Base-by-base conservation (phyloP, 2,113 vertebrate genomes). In the Myxocyprinus asiaticus region DNA sequence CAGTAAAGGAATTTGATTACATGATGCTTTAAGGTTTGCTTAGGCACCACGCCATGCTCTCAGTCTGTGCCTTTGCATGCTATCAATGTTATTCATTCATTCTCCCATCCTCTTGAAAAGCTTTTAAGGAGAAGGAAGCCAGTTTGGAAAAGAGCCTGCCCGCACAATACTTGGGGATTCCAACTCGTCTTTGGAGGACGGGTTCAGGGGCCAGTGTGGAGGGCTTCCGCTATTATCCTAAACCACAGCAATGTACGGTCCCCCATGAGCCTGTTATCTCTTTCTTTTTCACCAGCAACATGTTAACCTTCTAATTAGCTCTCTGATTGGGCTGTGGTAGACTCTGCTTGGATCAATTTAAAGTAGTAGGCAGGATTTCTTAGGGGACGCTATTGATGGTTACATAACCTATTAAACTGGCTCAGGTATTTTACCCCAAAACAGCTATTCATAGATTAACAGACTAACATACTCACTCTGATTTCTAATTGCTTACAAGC, bases 331-430 rank as follows among this genome's bases (percentile, higher is more conserved):
- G 22, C 22, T 33, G 22, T 47, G 22, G 22, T 33, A 33, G 22
- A 33, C 22, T 33, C 22, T 33, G 4, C 71, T 48, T 62, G 44
- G 56, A 62, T 59, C 22, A 85, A 85, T 88, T 67, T 77, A 85
- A 61, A 85, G 83, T 78, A 85, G 78, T 44, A 47, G 74, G 83
- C 77, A 33, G 71, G 81, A 77, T 64, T 62, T 48, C 4, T 68
- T 76, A 58, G 71, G 79, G 79, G 85, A 33, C 22, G 22, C 22
- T 84, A 76, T 80, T 83, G 17, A 69, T 71, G 73, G 74, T 79
- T 75, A 76, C 62, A 58, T 71, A 66, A 67, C 73, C 58, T 82
- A 84, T 89, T 88, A 88, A 81, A 87, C 77, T 61, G 63, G 22
- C 22, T 33, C 22, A 33, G 22, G 3, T 33, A 33, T 33, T 33